phyloP scores from a whole-genome alignment of 1,140 invertebrate species.

The Bicyclus anynana region DNA sequence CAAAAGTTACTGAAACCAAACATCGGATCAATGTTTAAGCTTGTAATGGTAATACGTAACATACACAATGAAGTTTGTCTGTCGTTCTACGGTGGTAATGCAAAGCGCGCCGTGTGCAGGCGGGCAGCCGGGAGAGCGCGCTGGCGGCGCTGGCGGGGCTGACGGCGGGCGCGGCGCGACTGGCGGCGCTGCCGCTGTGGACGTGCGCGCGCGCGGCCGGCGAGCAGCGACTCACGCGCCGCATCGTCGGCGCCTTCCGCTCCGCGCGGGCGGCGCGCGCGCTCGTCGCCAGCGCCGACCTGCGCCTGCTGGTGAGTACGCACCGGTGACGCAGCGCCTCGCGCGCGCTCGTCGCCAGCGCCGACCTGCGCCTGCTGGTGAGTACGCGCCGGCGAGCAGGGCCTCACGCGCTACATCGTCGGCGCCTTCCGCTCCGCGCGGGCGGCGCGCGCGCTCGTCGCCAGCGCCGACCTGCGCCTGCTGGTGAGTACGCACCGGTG shows the following conservation, averaged over 20 bases:
- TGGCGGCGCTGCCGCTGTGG: slow-evolving; percentile 91
- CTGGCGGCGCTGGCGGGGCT: slow-evolving; percentile 86
- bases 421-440: slow-evolving; percentile 87
- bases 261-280: slow-evolving; percentile 85
- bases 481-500: slow-evolving; percentile 83
- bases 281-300: slow-evolving; percentile 83
- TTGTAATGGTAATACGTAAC: too few species aligned
- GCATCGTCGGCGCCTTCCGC: slow-evolving; percentile 86
- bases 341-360: slow-evolving; percentile 84
- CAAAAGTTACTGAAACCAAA: too few species aligned
- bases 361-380: slow-evolving; percentile 87
- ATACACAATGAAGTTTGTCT: too few species aligned
- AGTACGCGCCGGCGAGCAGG: slow-evolving; percentile 90
- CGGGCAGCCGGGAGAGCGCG: slow-evolving; percentile 80
- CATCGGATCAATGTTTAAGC: too few species aligned
- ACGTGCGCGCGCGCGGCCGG: slow-evolving; percentile 85
- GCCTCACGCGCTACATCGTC: slow-evolving; percentile 84
- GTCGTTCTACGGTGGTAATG: too few species aligned
- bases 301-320: slow-evolving; percentile 85
- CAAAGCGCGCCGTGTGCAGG: slow-evolving; percentile 23
- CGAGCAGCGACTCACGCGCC: slow-evolving; percentile 84
- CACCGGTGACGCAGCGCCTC: too few species aligned
- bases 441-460: slow-evolving; percentile 84
- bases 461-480: slow-evolving; percentile 84
- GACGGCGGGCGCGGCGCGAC: slow-evolving; percentile 78